Percentiles rank a stretch among this genome's conserved stretches.
These are phyloP conservation scores for Ailurus styani DNA, from an alignment of 2,113 vertebrate genomes.

Conservation along the genomic window DNA sequence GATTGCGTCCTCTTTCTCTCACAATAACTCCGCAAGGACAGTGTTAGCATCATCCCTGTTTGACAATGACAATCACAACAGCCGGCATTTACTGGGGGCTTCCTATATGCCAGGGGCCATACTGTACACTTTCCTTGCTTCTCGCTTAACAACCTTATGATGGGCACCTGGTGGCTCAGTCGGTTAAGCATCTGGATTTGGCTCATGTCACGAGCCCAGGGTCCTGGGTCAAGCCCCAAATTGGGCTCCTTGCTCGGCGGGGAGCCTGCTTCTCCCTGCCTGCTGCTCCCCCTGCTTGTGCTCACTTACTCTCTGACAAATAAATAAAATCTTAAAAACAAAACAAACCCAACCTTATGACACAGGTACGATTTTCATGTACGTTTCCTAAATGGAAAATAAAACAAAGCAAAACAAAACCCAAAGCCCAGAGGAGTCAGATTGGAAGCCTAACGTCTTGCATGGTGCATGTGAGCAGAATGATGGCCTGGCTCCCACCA, in stretches of 20 bases:
- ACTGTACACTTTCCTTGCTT: background rate
- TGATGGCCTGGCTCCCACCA: background rate
- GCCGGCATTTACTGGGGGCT: background rate
- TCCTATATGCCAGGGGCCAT: background rate
- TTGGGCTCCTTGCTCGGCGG: too few relatives aligned
- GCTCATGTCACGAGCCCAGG: too few relatives aligned
- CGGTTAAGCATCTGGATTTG: too few relatives aligned
- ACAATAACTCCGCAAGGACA: background rate
- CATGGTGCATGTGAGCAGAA: background rate
- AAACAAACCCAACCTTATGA: background rate
- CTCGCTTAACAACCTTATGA: background rate
- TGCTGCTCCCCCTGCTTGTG: too few relatives aligned
- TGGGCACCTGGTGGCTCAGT: too few relatives aligned
- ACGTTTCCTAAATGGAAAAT: background rate
- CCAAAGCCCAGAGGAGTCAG: background rate
- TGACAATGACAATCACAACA: background rate
- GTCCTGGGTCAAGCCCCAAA: too few relatives aligned
- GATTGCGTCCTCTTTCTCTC: background rate
- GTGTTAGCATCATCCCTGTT: background rate
- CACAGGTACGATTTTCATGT: background rate
- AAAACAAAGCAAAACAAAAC: background rate
- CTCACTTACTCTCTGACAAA: too few relatives aligned
- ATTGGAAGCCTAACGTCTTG: background rate
- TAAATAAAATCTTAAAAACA: too few relatives aligned
- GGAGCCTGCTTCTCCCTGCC: too few relatives aligned